Evolutionary conservation across 2,888 invertebrate genomes (phyloP).

Genomic region (Scaptodrosophila latifasciaeformis): DNA sequence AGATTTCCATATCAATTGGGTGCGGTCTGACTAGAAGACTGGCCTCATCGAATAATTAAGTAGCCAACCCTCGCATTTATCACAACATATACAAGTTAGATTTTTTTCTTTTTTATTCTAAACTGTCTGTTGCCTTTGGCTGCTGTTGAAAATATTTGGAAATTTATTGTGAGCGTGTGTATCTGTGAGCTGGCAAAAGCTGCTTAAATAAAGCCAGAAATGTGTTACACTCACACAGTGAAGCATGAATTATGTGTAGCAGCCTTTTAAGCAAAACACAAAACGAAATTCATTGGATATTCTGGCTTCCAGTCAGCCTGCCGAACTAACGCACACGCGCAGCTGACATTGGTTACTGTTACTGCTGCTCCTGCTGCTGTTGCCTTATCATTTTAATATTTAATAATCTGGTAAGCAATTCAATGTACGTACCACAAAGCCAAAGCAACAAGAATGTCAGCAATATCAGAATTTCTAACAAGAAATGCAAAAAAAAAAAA

Average conservation of each 20-base stretch:
- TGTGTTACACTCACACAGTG: constrained; percentile 5
- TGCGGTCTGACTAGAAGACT: no score
- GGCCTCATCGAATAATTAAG: no score
- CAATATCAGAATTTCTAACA: no score
- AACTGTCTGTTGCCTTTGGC: no score
- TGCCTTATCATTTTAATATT: constrained; percentile 63
- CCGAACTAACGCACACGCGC: constrained; percentile 1
- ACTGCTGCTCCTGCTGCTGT: constrained; percentile 2
- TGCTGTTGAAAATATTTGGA: no score
- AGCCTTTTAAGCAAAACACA: constrained; percentile 6
- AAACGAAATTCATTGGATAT: constrained; percentile 3
- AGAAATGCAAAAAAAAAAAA: constrained; percentile 5
- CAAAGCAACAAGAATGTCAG: neutral
- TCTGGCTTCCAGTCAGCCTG: constrained; percentile 15
- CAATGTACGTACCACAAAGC: neutral
- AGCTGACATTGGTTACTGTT: constrained; percentile 2
- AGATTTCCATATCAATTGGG: no score
- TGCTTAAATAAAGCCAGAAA: constrained; percentile 36
- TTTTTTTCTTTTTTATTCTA: neutral
- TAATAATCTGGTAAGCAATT: constrained; percentile 47
- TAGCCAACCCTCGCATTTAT: no score
- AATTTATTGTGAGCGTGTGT: neutral
- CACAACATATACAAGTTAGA: no score
- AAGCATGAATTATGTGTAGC: constrained; percentile 6
- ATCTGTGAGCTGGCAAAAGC: constrained; percentile 35